A percentile compares a stretch with the other conserved stretches of the same genome.
Evolutionary conservation across 1,140 invertebrate species (phyloP).

Genomic region (Aphelenchoides fujianensis): DNA sequence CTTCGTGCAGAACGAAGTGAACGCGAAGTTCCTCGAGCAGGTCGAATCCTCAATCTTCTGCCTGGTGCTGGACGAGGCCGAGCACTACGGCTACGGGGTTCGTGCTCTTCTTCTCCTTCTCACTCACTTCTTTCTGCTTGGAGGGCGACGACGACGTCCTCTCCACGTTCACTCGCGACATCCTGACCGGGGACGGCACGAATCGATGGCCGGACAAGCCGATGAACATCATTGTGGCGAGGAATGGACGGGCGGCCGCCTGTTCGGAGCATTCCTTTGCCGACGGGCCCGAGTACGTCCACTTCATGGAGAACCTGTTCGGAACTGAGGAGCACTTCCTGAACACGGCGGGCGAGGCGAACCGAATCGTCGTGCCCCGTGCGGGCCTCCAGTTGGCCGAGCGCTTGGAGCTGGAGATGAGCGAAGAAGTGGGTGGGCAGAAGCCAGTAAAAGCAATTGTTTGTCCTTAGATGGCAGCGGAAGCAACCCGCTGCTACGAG

Average conservation of each 20-base stretch:
- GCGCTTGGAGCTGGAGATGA: slow-evolving; percentile 3
- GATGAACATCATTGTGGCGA: slow-evolving; percentile 88
- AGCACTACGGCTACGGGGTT: slow-evolving; percentile 38
- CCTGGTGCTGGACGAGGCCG: slow-evolving; percentile 37
- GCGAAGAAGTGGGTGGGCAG: neutral
- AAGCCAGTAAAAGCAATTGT: neutral
- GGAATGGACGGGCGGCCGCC: slow-evolving; percentile 72
- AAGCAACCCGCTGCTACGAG: slow-evolving; percentile 37
- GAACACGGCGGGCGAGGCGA: neutral
- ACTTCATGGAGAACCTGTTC: slow-evolving; percentile 42
- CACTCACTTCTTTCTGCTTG: neutral
- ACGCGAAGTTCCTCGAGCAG: slow-evolving; percentile 32
- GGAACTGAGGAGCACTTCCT: slow-evolving; percentile 39
- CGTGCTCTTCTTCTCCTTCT: neutral
- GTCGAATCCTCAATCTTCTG: slow-evolving; percentile 44
- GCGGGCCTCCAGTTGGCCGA: neutral
- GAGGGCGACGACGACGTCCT: slow-evolving; percentile 46
- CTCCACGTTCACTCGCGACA: slow-evolving; percentile 22
- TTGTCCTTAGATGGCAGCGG: slow-evolving; percentile 32
- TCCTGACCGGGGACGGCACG: slow-evolving; percentile 88
- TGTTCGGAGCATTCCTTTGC: slow-evolving; percentile 83
- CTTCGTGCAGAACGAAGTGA: slow-evolving; percentile 36
- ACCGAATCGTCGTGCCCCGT: neutral
- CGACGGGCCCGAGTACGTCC: slow-evolving; percentile 50
- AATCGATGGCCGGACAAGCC: slow-evolving; percentile 94